phyloP scores from a whole-genome alignment of 2,113 vertebrate species.

The Erpornis zantholeuca region DNA sequence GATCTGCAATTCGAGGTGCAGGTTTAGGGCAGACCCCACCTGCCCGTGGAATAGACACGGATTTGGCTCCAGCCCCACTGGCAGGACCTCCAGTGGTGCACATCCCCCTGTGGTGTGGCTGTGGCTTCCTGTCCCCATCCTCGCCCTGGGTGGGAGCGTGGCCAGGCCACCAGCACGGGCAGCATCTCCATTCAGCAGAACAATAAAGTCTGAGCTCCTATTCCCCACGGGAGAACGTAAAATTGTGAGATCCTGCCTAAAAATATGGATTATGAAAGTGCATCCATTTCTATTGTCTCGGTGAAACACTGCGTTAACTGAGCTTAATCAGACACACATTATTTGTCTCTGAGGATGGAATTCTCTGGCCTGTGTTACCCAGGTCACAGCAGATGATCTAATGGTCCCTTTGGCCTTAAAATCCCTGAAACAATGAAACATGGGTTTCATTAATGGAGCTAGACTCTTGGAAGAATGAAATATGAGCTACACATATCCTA shows the following conservation, averaged over 20 bases:
- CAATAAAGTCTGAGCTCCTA: slow-evolving; percentile 32
- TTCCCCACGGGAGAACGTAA: background rate
- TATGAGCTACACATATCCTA: background rate
- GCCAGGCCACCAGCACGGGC: background rate
- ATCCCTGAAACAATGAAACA: slow-evolving; percentile 28
- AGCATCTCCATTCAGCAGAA: background rate
- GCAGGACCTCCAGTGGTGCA: accelerated
- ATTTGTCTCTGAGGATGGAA: slow-evolving; percentile 15
- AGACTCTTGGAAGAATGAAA: slow-evolving; percentile 1
- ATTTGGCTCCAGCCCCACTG: background rate
- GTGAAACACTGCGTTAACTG: background rate
- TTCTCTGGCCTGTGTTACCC: background rate
- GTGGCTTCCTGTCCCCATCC: background rate
- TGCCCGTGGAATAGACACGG: accelerated
- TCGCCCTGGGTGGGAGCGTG: background rate
- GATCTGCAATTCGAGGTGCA: background rate
- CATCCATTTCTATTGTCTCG: slow-evolving; percentile 48
- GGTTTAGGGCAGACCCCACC: background rate
- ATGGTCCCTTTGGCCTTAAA: slow-evolving; percentile 35
- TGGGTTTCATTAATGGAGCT: slow-evolving; percentile 47
- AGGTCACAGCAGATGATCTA: slow-evolving; percentile 56
- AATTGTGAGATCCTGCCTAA: slow-evolving; percentile 6
- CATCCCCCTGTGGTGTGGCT: background rate
- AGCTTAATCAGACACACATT: slow-evolving; percentile 54
- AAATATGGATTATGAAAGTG: slow-evolving; percentile 46